phyloP scores from a whole-genome alignment of 2,797 vertebrate genomes.

The Argya squamiceps region DNA sequence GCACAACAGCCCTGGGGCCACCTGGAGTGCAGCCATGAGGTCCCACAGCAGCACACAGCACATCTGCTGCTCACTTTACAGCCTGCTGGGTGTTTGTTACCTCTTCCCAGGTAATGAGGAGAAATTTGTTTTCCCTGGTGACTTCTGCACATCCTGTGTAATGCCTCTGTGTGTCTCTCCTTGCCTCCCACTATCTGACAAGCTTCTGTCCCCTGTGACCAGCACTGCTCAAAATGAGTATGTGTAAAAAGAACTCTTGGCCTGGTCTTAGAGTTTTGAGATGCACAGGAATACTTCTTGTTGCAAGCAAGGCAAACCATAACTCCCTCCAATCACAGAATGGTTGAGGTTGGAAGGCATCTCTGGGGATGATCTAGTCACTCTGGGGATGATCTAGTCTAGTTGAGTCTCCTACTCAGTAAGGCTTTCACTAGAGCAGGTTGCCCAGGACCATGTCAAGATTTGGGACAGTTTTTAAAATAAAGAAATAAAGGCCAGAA shows the following conservation, averaged over 20 bases:
- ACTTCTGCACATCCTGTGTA: not conserved
- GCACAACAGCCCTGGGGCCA: not conserved
- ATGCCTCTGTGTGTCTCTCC: not conserved
- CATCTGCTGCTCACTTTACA: not conserved
- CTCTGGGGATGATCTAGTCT: not conserved
- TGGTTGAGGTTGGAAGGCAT: not conserved
- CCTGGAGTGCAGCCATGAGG: fast-evolving
- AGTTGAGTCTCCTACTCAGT: not conserved
- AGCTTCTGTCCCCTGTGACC: not conserved
- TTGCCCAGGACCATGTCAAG: not conserved
- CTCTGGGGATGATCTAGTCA: not conserved
- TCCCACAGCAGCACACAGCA: not conserved
- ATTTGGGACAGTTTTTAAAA: not conserved
- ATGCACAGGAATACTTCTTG: fast-evolving
- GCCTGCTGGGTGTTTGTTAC: not conserved
- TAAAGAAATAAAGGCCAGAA: not conserved
- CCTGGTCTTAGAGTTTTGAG: not conserved
- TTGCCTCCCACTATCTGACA: not conserved
- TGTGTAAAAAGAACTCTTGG: not conserved
- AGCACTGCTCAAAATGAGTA: not conserved
- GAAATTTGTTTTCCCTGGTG: not conserved
- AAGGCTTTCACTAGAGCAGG: not conserved
- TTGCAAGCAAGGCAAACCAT: not conserved
- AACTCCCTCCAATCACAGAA: not conserved
- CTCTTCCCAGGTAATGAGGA: not conserved